Percentiles rank a stretch among this genome's conserved stretches.
phyloP scores from a whole-genome alignment of 2,888 invertebrate genomes.

The Himalopsyche anomala region DNA sequence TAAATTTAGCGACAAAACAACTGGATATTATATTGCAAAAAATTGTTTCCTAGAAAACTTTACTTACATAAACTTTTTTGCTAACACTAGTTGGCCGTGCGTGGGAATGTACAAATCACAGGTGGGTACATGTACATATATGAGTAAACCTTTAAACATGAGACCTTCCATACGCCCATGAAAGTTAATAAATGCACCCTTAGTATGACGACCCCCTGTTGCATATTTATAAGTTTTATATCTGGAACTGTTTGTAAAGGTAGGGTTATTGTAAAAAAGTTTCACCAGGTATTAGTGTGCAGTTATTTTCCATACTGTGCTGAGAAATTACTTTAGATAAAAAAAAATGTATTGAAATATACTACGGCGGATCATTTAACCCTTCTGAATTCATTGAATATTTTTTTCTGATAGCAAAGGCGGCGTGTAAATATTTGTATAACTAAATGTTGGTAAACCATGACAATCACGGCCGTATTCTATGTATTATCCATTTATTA shows the following conservation, averaged over 20 bases:
- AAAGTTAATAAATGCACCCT: constrained; percentile 58
- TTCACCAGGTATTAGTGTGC: constrained; percentile 24
- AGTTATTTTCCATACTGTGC: constrained; percentile 20
- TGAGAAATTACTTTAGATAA: constrained; percentile 12
- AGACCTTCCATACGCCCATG: constrained; percentile 6
- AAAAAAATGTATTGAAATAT: constrained; percentile 30
- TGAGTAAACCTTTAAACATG: constrained; percentile 18
- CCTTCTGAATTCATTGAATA: constrained; percentile 19
- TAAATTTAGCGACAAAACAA: no score
- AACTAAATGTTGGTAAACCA: no score
- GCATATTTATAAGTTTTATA: constrained; percentile 37
- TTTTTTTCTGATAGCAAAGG: neutral
- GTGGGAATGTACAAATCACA: constrained; percentile 61
- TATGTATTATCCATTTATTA: no score
- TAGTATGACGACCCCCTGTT: neutral
- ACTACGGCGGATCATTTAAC: constrained; percentile 2
- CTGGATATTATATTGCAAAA: no score
- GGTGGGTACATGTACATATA: constrained; percentile 47
- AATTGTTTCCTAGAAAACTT: neutral
- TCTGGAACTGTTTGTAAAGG: constrained; percentile 10
- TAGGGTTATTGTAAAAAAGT: neutral
- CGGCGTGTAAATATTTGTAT: neutral
- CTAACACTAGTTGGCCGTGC: constrained; percentile 52
- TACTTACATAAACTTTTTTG: constrained; percentile 46
- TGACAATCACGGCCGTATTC: no score